A percentile compares a stretch with the other conserved stretches of the same genome.
phyloP scores from a whole-genome alignment of 2,888 invertebrate species.

The Lycophotia porphyrea region DNA sequence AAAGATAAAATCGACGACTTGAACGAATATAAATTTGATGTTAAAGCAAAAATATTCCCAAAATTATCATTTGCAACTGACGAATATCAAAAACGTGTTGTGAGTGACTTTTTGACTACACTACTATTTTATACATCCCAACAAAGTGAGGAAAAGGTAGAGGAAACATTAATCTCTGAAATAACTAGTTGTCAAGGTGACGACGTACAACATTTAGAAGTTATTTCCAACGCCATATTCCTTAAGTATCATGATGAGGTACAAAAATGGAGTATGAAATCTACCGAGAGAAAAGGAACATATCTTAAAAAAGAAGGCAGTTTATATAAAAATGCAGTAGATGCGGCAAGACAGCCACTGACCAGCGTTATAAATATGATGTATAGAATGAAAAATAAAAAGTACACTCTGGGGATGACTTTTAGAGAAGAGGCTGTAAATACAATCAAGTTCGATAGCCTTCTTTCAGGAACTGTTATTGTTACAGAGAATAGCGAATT shows the following conservation, averaged over 20 bases:
- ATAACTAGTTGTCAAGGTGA: slow-evolving; percentile 8
- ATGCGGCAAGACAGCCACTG: slow-evolving; percentile 6
- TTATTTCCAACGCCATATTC: slow-evolving; percentile 27
- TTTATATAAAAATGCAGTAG: slow-evolving; percentile 33
- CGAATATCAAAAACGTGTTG: background rate
- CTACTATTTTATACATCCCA: slow-evolving; percentile 51
- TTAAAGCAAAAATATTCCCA: slow-evolving; percentile 38
- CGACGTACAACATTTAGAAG: slow-evolving; percentile 1
- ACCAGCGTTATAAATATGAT: slow-evolving; percentile 28
- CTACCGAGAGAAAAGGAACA: slow-evolving; percentile 1
- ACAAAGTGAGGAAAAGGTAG: slow-evolving; percentile 30
- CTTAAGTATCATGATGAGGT: slow-evolving; percentile 43
- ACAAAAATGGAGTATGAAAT: slow-evolving; percentile 47
- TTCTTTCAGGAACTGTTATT: slow-evolving; percentile 1
- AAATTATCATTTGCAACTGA: slow-evolving; percentile 26
- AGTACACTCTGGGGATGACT: background rate
- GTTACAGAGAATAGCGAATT: slow-evolving; percentile 4
- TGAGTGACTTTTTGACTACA: slow-evolving; percentile 25
- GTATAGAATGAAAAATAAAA: slow-evolving; percentile 11
- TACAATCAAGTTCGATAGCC: too few species aligned
- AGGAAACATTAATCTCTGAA: slow-evolving; percentile 21
- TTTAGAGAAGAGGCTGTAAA: slow-evolving; percentile 6
- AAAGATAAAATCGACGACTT: slow-evolving; percentile 17
- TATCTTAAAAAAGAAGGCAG: slow-evolving; percentile 29
- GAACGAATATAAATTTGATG: slow-evolving; percentile 33